These are phyloP conservation scores for Fregata magnificens DNA, from an alignment of 2,113 vertebrate genomes.

Conservation along the genomic window DNA sequence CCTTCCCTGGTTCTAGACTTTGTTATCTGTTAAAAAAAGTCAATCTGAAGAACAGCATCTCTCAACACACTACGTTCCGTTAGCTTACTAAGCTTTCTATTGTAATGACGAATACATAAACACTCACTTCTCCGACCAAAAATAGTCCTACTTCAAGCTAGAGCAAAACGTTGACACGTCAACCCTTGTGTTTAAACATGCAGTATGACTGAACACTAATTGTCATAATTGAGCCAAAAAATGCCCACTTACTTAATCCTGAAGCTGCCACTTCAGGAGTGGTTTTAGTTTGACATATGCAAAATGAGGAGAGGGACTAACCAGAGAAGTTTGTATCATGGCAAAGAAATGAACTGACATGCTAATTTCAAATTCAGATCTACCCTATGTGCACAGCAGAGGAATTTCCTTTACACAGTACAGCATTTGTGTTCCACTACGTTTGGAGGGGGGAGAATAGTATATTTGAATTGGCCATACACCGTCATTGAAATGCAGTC, in stretches of 20 bases:
- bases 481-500: not conserved
- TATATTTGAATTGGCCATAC: not conserved
- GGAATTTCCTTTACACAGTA: not conserved
- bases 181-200: not conserved
- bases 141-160: not conserved
- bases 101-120: not conserved
- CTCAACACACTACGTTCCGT: not conserved
- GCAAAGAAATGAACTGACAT: not conserved
- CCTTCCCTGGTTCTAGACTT: not conserved
- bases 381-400: not conserved
- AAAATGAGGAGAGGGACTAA: not conserved
- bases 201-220: not conserved
- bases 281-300: not conserved
- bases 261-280: not conserved
- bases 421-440: not conserved
- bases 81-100: not conserved
- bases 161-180: not conserved
- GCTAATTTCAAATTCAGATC: not conserved
- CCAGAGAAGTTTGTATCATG: not conserved
- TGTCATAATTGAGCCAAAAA: constrained; percentile 1
- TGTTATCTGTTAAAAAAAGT: not conserved
- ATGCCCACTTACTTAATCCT: not conserved
- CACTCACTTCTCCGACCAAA: not conserved
- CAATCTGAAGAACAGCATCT: not conserved
- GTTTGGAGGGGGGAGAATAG: not conserved